A percentile compares a stretch with the other conserved stretches of the same genome.
These are phyloP conservation scores for Cavia porcellus DNA, from an alignment of 2,113 vertebrate species.

Conservation along the genomic window DNA sequence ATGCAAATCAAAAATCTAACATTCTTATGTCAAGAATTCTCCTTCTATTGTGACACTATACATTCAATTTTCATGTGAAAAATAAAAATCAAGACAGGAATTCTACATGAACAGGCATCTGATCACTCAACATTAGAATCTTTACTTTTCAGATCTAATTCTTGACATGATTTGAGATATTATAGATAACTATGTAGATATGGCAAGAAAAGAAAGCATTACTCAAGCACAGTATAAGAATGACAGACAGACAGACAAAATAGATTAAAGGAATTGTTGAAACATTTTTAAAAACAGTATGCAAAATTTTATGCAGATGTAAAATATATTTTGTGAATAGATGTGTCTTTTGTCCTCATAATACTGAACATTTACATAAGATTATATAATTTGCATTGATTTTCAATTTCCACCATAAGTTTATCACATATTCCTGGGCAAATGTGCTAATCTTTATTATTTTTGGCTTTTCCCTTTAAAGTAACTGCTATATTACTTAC, in stretches of 20 bases:
- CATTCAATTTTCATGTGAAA: not conserved
- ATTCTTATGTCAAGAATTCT: not conserved
- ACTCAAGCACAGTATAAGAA: not conserved
- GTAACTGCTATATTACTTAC: not conserved
- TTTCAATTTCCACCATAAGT: not conserved
- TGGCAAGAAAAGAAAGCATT: not conserved
- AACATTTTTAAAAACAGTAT: not conserved
- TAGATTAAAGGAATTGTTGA: not conserved
- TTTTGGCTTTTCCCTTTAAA: not conserved
- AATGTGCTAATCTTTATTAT: not conserved
- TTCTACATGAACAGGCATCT: not conserved
- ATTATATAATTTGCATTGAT: not conserved
- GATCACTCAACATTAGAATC: not conserved
- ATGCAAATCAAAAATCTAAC: not conserved
- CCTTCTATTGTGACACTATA: not conserved
- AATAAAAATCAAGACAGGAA: not conserved
- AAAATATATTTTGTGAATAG: not conserved
- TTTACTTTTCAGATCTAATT: not conserved
- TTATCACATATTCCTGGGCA: not conserved
- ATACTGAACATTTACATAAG: not conserved
- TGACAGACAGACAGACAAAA: not conserved
- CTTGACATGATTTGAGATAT: not conserved
- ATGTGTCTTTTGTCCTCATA: not conserved
- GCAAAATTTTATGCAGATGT: not conserved
- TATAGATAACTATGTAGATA: not conserved